phyloP scores from a whole-genome alignment of 2,113 vertebrate species.

The Glaucomys volans region DNA sequence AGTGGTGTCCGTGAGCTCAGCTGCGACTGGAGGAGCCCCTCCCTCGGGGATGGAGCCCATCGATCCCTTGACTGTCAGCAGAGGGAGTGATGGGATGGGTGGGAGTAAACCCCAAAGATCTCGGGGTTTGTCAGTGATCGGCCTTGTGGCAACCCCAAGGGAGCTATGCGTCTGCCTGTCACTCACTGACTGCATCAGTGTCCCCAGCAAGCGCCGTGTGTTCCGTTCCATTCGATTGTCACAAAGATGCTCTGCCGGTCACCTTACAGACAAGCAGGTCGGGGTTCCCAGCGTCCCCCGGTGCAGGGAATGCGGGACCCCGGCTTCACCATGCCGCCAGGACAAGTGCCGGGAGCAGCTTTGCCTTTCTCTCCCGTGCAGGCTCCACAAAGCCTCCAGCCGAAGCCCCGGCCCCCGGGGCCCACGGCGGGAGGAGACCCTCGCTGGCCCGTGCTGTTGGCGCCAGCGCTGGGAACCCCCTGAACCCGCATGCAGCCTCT shows the following conservation, averaged over 20 bases:
- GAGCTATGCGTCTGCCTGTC: rapidly evolving
- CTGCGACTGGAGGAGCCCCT: not conserved
- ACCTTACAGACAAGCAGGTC: not conserved
- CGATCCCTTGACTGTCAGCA: not conserved
- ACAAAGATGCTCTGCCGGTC: not conserved
- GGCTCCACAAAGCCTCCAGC: not conserved
- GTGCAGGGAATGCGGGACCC: rapidly evolving
- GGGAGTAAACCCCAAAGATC: too few relatives aligned
- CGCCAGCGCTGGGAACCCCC: not conserved
- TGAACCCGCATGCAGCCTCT: not conserved
- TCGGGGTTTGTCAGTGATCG: rapidly evolving
- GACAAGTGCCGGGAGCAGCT: rapidly evolving
- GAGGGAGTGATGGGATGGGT: not conserved
- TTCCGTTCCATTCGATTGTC: not conserved
- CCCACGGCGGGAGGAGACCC: not conserved
- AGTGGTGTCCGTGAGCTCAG: not conserved
- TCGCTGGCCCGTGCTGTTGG: not conserved
- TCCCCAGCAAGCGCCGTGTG: rapidly evolving
- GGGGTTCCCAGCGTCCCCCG: not conserved
- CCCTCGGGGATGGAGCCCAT: rapidly evolving
- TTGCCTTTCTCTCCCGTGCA: not conserved
- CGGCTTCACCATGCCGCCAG: rapidly evolving
- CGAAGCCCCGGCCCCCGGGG: not conserved
- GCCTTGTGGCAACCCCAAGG: not conserved
- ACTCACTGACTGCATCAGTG: too few relatives aligned